Evolutionary conservation across 2,888 invertebrate species (phyloP).

Genomic region (Cephus pygmeus): DNA sequence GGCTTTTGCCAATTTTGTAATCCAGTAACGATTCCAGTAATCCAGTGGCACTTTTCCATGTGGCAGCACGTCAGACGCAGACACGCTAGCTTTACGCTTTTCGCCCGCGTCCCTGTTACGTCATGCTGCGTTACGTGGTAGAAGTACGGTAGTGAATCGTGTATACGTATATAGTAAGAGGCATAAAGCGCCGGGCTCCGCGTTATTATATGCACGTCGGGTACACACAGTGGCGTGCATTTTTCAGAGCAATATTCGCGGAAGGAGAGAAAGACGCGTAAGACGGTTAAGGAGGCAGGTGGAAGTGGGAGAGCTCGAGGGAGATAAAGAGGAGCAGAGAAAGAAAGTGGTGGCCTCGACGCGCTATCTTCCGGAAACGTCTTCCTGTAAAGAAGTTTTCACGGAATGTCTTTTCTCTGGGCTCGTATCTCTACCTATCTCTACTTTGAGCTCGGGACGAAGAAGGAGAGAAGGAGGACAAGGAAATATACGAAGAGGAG

Average conservation of each 20-base stretch:
- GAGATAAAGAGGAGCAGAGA: neutral
- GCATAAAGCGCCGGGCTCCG: neutral
- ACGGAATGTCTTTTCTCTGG: slow-evolving; percentile 5
- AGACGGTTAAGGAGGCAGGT: neutral
- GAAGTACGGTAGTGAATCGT: neutral
- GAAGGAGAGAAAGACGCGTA: slow-evolving; percentile 8
- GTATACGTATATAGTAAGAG: neutral
- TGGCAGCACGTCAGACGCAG: neutral
- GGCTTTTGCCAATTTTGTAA: neutral
- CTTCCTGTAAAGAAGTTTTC: slow-evolving; percentile 21
- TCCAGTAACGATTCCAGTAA: neutral
- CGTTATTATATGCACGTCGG: slow-evolving; percentile 11
- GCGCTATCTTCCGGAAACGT: slow-evolving; percentile 16
- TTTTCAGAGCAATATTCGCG: slow-evolving; percentile 28
- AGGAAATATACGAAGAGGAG: neutral
- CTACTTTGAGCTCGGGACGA: neutral
- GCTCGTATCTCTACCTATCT: slow-evolving; percentile 1
- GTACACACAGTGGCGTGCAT: slow-evolving; percentile 15
- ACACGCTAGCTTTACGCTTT: neutral
- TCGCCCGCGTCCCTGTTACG: neutral
- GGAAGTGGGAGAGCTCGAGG: neutral
- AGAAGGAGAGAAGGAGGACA: neutral
- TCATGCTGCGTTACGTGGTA: neutral
- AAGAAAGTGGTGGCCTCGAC: slow-evolving; percentile 9
- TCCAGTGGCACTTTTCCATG: neutral